Conservation (phyloP, 92 coral and sea anemone genomes). For the Montipora capitata region DNA sequence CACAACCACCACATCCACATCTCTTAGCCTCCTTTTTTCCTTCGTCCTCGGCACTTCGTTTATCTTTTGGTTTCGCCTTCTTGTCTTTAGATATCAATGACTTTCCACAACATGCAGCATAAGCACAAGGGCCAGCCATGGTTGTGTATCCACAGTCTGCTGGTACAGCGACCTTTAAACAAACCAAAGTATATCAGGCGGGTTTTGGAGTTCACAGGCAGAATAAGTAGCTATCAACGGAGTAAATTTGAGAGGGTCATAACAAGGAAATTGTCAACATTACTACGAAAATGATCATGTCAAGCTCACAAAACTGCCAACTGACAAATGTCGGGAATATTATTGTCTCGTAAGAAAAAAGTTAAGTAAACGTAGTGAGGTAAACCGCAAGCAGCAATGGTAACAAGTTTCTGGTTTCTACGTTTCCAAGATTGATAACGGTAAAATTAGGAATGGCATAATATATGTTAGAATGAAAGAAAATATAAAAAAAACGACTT, state of each 20-base stretch:
- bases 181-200: neutral
- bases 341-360: too few species aligned
- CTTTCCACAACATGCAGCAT: slow-evolving; percentile 70
- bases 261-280: neutral
- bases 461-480: too few species aligned
- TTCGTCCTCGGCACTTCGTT: slow-evolving; percentile 59
- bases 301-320: too few species aligned
- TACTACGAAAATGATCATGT: too few species aligned
- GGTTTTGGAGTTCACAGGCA: too few species aligned
- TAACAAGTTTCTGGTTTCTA: too few species aligned
- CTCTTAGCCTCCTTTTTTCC: slow-evolving; percentile 57
- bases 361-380: too few species aligned
- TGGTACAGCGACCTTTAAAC: slow-evolving; percentile 11
- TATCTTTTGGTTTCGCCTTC: slow-evolving; percentile 52
- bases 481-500: too few species aligned
- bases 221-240: neutral
- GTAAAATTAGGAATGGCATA: too few species aligned
- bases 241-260: neutral
- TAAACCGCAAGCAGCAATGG: too few species aligned
- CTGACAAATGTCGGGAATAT: too few species aligned
- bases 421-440: too few species aligned
- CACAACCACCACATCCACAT: slow-evolving; percentile 74
- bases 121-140: slow-evolving; percentile 43
- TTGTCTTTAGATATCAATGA: slow-evolving; percentile 75
- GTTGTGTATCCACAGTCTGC: slow-evolving; percentile 52